Evolutionary conservation across 2,888 invertebrate species (phyloP).

Genomic region (Petrophora chlorosata): DNA sequence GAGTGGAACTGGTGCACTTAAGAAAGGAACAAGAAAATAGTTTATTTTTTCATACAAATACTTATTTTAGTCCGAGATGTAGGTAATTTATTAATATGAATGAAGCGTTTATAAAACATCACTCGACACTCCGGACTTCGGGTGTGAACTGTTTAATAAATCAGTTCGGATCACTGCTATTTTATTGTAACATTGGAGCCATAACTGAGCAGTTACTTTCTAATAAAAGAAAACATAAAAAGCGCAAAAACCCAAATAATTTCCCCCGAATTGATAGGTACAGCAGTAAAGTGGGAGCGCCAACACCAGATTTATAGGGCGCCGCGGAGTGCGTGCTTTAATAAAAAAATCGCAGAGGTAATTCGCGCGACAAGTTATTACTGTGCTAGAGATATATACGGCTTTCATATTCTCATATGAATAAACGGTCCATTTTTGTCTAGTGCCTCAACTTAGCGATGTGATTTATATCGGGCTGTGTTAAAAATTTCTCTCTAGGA

Average conservation of each 20-base stretch:
- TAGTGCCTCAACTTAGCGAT: slow-evolving; percentile 52
- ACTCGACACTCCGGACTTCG: no score
- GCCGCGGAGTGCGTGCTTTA: slow-evolving; percentile 75
- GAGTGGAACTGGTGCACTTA: slow-evolving; percentile 18
- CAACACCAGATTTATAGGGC: slow-evolving; percentile 78
- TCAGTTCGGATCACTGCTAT: slow-evolving; percentile 18
- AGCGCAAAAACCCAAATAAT: slow-evolving; percentile 61
- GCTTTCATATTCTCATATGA: slow-evolving; percentile 67
- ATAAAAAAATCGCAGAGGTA: slow-evolving; percentile 80
- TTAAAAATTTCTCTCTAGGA: slow-evolving; percentile 40
- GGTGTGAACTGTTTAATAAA: slow-evolving; percentile 22
- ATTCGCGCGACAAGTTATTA: slow-evolving; percentile 79
- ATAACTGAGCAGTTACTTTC: slow-evolving; percentile 50
- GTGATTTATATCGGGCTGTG: slow-evolving; percentile 44
- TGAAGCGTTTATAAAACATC: no score
- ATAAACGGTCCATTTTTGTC: slow-evolving; percentile 65
- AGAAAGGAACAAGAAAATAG: slow-evolving; percentile 23
- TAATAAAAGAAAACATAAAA: slow-evolving; percentile 67
- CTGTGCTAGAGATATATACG: slow-evolving; percentile 69
- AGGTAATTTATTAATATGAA: not conserved
- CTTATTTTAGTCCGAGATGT: not conserved
- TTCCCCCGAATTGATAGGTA: slow-evolving; percentile 72
- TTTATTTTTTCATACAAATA: slow-evolving; percentile 13
- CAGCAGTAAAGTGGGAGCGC: slow-evolving; percentile 72
- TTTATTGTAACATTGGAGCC: slow-evolving; percentile 38